These are phyloP conservation scores for Capitulum mitella DNA, from an alignment of 2,888 invertebrate genomes.

Conservation along the genomic window DNA sequence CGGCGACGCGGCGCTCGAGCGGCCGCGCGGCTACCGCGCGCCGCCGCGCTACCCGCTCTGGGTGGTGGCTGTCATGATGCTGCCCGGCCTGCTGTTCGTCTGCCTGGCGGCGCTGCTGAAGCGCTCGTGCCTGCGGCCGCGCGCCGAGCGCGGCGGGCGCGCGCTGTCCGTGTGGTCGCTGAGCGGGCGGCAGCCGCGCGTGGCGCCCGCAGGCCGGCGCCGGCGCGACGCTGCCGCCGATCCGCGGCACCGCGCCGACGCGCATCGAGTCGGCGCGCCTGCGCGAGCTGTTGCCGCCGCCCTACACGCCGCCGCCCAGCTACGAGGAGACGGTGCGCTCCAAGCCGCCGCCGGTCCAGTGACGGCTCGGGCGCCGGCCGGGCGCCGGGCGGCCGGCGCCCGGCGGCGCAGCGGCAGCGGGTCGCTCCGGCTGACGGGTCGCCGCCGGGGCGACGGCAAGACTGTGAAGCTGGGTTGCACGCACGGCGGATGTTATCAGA, in stretches of 20 bases:
- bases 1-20: not conserved
- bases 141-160: not conserved
- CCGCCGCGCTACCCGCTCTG: slow-evolving; percentile 6
- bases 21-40: not conserved
- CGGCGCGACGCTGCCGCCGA: not conserved
- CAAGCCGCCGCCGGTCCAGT: slow-evolving; percentile 9
- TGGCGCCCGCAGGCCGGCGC: not conserved
- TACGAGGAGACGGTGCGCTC: not conserved
- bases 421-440: too few relatives aligned
- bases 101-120: not conserved
- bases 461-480: too few relatives aligned
- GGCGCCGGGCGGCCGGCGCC: not conserved
- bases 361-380: not conserved
- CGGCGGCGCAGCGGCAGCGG: too few relatives aligned
- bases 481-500: too few relatives aligned
- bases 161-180: not conserved
- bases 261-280: not conserved
- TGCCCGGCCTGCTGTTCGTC: slow-evolving; percentile 15
- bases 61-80: slow-evolving; percentile 13
- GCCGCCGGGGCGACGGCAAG: too few relatives aligned
- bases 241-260: not conserved
- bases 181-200: too few relatives aligned
- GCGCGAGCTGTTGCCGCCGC: slow-evolving; percentile 14
- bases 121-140: not conserved
- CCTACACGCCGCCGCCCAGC: slow-evolving; percentile 18